Evolutionary conservation across 1,140 invertebrate species (phyloP).

Genomic region (Triops cancriformis): DNA sequence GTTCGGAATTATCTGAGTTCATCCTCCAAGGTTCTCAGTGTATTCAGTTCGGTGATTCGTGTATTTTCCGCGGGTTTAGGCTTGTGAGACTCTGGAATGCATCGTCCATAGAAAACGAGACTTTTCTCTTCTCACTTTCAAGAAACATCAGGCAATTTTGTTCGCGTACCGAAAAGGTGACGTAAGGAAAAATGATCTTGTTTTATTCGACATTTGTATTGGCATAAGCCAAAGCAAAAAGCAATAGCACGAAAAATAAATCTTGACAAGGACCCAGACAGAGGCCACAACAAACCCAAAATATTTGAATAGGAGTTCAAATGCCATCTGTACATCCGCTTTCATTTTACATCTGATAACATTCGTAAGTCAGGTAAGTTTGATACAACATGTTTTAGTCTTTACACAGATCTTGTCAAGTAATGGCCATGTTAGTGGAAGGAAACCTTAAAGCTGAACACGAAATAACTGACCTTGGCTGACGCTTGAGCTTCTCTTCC

Average conservation of each 20-base stretch:
- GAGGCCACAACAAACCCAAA: not conserved
- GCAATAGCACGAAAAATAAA: not conserved
- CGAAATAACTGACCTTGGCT: conserved; percentile 10
- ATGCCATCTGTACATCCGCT: not conserved
- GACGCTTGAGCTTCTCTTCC: not conserved
- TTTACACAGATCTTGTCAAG: not conserved
- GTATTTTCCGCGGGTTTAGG: too few relatives aligned
- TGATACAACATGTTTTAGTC: not conserved
- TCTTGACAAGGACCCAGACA: not conserved
- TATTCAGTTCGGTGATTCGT: too few relatives aligned
- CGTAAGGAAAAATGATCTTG: too few relatives aligned
- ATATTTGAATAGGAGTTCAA: not conserved
- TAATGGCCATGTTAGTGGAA: conserved; percentile 3
- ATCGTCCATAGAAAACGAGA: too few relatives aligned
- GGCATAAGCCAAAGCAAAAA: not conserved
- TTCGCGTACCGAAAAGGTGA: too few relatives aligned
- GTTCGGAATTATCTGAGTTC: too few relatives aligned
- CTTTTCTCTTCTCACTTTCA: too few relatives aligned
- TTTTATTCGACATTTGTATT: not conserved
- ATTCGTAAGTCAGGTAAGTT: not conserved
- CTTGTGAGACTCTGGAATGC: too few relatives aligned
- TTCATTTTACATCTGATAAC: not conserved
- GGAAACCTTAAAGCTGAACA: not conserved
- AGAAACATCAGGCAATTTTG: too few relatives aligned
- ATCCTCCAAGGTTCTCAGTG: too few relatives aligned